Evolutionary conservation across 1,140 invertebrate species (phyloP).

Genomic region (Aleiodes sp.): DNA sequence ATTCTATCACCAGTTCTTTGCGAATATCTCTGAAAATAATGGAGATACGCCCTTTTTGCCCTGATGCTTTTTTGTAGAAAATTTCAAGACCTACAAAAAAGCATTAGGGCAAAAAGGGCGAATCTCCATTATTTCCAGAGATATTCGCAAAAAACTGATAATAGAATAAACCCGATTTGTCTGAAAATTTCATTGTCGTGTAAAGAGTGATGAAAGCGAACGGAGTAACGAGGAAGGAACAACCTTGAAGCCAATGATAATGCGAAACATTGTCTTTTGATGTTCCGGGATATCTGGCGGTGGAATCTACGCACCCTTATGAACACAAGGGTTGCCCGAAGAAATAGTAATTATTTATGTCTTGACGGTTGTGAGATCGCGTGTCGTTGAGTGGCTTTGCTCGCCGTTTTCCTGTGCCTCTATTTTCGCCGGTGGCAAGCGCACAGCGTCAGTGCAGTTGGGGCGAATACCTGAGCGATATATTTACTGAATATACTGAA

Average conservation of each 20-base stretch:
- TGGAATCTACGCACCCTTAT: slow-evolving; percentile 52
- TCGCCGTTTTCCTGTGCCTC: slow-evolving; percentile 14
- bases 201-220: not conserved
- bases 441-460: not conserved
- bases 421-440: too few relatives aligned
- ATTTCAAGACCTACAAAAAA: too few relatives aligned
- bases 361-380: slow-evolving; percentile 50
- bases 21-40: too few relatives aligned
- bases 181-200: too few relatives aligned
- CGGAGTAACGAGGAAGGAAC: not conserved
- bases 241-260: not conserved
- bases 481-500: too few relatives aligned
- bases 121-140: too few relatives aligned
- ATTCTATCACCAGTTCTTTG: too few relatives aligned
- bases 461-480: slow-evolving; percentile 24
- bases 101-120: too few relatives aligned
- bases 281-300: slow-evolving; percentile 58
- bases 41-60: too few relatives aligned
- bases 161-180: too few relatives aligned
- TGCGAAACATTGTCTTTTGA: slow-evolving; percentile 55
- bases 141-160: too few relatives aligned
- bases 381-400: slow-evolving; percentile 49
- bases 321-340: slow-evolving; percentile 56
- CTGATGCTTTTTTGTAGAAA: too few relatives aligned
- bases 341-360: slow-evolving; percentile 65